A percentile compares a stretch with the other conserved stretches of the same genome.
Evolutionary conservation across 2,113 vertebrate species (phyloP).

Genomic region (Prinia subflava): DNA sequence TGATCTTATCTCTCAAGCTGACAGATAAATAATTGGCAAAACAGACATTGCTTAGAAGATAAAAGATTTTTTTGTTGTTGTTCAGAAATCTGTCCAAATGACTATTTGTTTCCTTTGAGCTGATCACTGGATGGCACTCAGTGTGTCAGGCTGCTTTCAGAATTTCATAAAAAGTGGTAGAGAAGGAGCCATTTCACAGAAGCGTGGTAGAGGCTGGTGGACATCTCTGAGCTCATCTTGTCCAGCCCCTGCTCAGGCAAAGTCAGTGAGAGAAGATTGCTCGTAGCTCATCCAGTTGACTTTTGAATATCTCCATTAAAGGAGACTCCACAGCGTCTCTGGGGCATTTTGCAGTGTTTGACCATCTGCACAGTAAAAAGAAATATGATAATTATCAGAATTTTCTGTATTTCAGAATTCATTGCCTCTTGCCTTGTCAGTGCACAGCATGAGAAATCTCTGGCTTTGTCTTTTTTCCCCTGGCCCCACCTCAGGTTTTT

Average conservation of each 20-base stretch:
- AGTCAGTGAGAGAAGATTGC: neutral
- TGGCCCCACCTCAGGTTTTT: neutral
- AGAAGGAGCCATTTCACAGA: neutral
- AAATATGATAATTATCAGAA: neutral
- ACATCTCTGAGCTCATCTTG: neutral
- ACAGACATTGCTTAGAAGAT: neutral
- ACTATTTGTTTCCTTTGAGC: neutral
- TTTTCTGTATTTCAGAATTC: neutral
- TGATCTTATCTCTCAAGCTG: neutral
- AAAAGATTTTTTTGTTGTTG: neutral
- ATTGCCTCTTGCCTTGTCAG: neutral
- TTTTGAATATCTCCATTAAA: neutral
- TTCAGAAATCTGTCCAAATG: neutral
- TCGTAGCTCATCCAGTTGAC: neutral
- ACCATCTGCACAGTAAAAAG: neutral
- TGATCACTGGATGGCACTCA: neutral
- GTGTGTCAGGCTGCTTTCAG: neutral
- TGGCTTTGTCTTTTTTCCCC: neutral
- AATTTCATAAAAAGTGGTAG: neutral
- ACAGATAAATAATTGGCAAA: neutral
- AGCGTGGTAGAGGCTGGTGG: fast-evolving
- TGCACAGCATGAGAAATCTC: neutral
- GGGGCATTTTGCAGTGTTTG: neutral
- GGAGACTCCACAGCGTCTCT: neutral
- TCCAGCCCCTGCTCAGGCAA: neutral